Conservation (phyloP, 2,888 invertebrate genomes). For the Drosophila subquinaria region DNA sequence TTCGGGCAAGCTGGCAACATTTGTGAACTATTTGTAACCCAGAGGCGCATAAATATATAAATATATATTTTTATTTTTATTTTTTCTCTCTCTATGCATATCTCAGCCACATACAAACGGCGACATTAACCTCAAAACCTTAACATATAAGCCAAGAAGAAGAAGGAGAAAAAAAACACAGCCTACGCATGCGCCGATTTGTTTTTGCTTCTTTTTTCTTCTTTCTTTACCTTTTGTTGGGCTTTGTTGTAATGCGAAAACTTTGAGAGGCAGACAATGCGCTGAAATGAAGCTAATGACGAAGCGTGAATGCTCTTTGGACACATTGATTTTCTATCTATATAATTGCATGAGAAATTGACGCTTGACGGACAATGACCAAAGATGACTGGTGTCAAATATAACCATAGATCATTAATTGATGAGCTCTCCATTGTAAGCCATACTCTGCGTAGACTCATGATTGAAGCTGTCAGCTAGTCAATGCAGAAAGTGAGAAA, state of each 20-base stretch:
- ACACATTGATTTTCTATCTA: slow-evolving; percentile 23
- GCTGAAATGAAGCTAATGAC: slow-evolving; percentile 36
- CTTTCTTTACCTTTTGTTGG: slow-evolving; percentile 25
- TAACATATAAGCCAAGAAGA: slow-evolving; percentile 54
- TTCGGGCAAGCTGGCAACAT: slow-evolving; percentile 44
- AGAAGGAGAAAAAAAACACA: slow-evolving; percentile 28
- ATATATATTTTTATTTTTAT: slow-evolving; percentile 16
- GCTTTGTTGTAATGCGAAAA: slow-evolving; percentile 45
- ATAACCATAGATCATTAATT: slow-evolving; percentile 19
- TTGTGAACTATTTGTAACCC: slow-evolving; percentile 50
- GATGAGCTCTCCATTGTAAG: slow-evolving; percentile 35
- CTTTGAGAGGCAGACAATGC: slow-evolving; percentile 24
- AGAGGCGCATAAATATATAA: slow-evolving; percentile 48
- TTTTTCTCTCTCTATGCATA: slow-evolving; percentile 23
- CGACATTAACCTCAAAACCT: slow-evolving; percentile 75
- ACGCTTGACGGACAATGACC: slow-evolving; percentile 24
- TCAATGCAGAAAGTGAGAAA: slow-evolving; percentile 11
- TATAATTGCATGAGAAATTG: slow-evolving; percentile 8
- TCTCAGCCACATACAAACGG: slow-evolving; percentile 67
- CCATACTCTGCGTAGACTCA: background rate
- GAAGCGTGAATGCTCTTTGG: slow-evolving; percentile 47
- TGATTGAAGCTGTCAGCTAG: slow-evolving; percentile 19
- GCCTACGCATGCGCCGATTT: slow-evolving; percentile 66
- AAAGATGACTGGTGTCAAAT: slow-evolving; percentile 46
- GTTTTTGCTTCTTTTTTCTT: slow-evolving; percentile 37